phyloP scores from a whole-genome alignment of 2,797 vertebrate genomes.

The Petrocephalus sullivani region DNA sequence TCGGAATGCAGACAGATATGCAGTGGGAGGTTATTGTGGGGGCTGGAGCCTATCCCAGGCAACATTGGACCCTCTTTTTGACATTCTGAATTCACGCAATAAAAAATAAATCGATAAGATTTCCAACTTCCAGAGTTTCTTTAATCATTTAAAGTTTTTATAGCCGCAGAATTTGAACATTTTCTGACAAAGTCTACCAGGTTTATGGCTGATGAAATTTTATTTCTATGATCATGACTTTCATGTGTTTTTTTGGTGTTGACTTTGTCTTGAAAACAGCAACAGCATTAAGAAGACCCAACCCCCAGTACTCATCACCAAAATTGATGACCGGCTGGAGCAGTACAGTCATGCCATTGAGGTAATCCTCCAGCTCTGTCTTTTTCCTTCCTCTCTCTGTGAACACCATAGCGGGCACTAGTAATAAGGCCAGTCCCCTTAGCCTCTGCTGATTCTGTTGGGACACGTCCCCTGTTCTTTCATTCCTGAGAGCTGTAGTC shows the following conservation, averaged over 20 bases:
- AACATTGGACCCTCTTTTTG: neutral
- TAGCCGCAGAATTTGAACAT: neutral
- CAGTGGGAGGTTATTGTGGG: neutral
- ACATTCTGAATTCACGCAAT: neutral
- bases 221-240: constrained; percentile 12
- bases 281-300: constrained; percentile 72
- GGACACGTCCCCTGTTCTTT: neutral
- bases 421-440: neutral
- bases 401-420: neutral
- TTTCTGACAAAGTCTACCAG: neutral
- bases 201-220: neutral
- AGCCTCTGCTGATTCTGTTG: neutral
- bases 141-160: neutral
- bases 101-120: neutral
- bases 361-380: constrained; percentile 54
- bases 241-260: constrained; percentile 9
- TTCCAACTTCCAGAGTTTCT: neutral
- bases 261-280: constrained; percentile 46
- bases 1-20: too few species aligned
- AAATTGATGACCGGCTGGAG: constrained; percentile 78
- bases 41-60: neutral
- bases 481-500: neutral
- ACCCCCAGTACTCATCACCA: constrained; percentile 66
- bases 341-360: constrained; percentile 84
- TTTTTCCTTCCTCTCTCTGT: neutral